phyloP scores from a whole-genome alignment of 2,113 vertebrate species.

The Phrynosoma platyrhinos region DNA sequence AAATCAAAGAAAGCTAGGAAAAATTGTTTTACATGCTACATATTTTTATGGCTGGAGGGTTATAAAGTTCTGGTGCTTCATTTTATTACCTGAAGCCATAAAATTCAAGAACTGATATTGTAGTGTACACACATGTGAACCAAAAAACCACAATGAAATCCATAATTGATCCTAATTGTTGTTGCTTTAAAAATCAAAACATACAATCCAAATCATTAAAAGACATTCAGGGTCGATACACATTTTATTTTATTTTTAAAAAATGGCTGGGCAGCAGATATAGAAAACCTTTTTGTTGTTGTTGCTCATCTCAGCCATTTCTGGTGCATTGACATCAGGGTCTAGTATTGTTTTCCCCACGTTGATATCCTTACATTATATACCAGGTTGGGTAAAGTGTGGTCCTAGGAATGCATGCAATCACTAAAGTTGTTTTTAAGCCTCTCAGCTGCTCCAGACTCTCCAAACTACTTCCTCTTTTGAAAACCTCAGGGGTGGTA shows the following conservation, averaged over 20 bases:
- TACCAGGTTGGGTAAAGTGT: no score
- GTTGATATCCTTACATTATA: neutral
- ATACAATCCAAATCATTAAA: neutral
- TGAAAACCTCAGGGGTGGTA: no score
- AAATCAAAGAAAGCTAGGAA: neutral
- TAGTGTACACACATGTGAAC: no score
- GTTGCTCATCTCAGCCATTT: neutral
- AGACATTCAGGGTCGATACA: neutral
- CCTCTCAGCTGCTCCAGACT: no score
- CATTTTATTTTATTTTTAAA: neutral
- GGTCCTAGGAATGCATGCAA: no score
- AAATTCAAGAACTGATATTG: neutral
- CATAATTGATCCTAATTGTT: neutral
- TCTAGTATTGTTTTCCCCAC: neutral
- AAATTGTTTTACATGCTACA: neutral
- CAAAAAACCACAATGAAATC: neutral
- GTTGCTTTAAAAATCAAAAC: conserved; percentile 31
- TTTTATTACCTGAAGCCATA: neutral
- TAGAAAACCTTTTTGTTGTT: neutral
- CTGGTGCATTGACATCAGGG: neutral
- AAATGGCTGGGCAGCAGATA: neutral
- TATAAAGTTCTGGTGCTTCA: neutral
- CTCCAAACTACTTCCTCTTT: no score
- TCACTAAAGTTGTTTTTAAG: no score
- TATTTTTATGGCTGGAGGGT: neutral